Conservation (phyloP, 2,113 vertebrate genomes). For the Vimba vimba region DNA sequence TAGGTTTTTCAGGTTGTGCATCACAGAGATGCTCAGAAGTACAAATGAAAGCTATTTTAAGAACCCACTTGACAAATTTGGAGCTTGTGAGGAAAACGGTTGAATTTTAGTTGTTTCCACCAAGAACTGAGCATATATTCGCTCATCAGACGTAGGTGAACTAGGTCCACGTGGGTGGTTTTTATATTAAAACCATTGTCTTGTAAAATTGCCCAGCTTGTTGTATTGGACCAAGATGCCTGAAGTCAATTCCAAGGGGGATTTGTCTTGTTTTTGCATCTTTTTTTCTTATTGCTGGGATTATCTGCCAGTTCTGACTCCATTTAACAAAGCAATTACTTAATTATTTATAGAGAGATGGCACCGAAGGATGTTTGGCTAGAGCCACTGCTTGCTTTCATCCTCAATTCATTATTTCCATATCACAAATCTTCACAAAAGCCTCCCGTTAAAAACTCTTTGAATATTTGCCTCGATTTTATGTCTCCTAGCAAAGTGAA, state of each 20-base stretch:
- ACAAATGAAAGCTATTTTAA: slow-evolving; percentile 27
- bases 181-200: background rate
- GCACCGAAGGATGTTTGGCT: background rate
- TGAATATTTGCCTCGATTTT: slow-evolving; percentile 26
- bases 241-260: slow-evolving; percentile 5
- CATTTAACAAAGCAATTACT: slow-evolving; percentile 23
- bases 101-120: background rate
- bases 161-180: slow-evolving; percentile 11
- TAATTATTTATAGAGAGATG: slow-evolving; percentile 6
- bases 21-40: slow-evolving; percentile 1
- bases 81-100: background rate
- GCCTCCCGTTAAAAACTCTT: background rate
- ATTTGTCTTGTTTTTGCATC: background rate
- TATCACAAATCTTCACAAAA: slow-evolving; percentile 26
- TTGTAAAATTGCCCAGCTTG: background rate
- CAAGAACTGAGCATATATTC: background rate
- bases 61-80: slow-evolving; percentile 24
- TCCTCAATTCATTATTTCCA: slow-evolving; percentile 32
- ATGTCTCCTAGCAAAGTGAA: slow-evolving; percentile 44
- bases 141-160: background rate
- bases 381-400: slow-evolving; percentile 28
- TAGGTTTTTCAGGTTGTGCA: slow-evolving; percentile 16
- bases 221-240: slow-evolving; percentile 17
- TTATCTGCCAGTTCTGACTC: background rate
- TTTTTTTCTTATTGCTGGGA: slow-evolving; percentile 8